Percentiles rank a stretch among this genome's conserved stretches.
phyloP scores from a whole-genome alignment of 2,113 vertebrate genomes.

The Oreochromis tanganicae region DNA sequence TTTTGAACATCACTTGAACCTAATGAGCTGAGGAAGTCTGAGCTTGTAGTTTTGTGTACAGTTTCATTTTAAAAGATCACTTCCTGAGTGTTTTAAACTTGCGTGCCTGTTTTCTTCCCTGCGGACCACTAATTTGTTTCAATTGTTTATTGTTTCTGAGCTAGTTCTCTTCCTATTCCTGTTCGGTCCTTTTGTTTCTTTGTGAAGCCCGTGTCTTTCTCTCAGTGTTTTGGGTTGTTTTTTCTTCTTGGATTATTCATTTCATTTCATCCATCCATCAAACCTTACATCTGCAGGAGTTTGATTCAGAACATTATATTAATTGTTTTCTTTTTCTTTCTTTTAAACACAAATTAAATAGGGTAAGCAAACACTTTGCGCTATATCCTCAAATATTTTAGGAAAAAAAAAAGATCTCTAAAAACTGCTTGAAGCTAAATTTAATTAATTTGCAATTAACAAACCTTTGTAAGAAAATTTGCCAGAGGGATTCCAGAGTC shows the following conservation, averaged over 20 bases:
- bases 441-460: background rate
- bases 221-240: accelerated
- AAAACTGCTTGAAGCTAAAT: background rate
- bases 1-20: background rate
- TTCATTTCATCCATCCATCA: background rate
- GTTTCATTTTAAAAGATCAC: background rate
- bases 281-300: background rate
- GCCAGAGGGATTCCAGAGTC: accelerated
- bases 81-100: background rate
- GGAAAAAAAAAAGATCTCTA: background rate
- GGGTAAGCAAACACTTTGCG: background rate
- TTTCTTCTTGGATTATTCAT: background rate
- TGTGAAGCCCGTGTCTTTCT: background rate
- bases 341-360: accelerated
- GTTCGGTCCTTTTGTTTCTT: background rate
- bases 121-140: background rate
- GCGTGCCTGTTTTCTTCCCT: accelerated
- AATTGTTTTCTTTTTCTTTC: background rate
- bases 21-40: background rate
- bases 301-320: background rate
- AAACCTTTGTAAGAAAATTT: background rate
- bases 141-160: background rate
- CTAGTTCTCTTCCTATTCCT: background rate
- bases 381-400: background rate
- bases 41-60: background rate